A percentile compares a stretch with the other conserved stretches of the same genome.
Conservation (phyloP, 2,797 vertebrate species). For the Percopsis omiscomaycus region DNA sequence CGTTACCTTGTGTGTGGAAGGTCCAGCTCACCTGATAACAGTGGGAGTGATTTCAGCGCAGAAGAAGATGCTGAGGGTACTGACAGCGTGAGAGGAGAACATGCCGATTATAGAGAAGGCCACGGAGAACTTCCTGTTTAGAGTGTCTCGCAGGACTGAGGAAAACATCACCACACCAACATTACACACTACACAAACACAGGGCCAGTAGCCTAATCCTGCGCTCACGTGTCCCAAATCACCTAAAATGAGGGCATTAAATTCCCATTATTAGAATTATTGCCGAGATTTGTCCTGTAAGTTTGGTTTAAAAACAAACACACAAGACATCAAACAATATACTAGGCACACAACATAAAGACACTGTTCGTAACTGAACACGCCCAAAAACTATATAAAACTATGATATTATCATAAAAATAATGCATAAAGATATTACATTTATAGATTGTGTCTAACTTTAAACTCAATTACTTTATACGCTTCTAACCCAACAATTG, state of each 20-base stretch:
- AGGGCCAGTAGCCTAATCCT: no score
- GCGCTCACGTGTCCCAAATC: no score
- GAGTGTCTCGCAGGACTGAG: constrained; percentile 86
- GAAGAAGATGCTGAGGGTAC: constrained; percentile 96
- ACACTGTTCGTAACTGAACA: no score
- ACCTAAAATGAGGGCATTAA: no score
- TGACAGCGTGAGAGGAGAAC: constrained; percentile 96
- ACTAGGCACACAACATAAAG: no score
- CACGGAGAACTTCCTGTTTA: constrained; percentile 94
- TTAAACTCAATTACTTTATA: background rate
- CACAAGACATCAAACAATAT: no score
- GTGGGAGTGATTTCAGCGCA: constrained; percentile 97
- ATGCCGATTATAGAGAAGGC: constrained; percentile 96
- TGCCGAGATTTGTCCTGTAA: no score
- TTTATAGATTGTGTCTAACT: background rate
- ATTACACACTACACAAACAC: background rate
- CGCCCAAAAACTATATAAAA: background rate
- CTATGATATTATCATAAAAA: no score
- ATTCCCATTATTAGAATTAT: no score
- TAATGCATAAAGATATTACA: background rate
- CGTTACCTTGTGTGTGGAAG: constrained; percentile 1
- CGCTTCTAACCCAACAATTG: background rate
- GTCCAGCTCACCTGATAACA: constrained; percentile 87
- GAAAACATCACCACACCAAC: constrained; percentile 10
- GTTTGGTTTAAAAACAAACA: no score